These are phyloP conservation scores for Lucinisca nassula DNA, from an alignment of 2,888 invertebrate species.

Conservation along the genomic window DNA sequence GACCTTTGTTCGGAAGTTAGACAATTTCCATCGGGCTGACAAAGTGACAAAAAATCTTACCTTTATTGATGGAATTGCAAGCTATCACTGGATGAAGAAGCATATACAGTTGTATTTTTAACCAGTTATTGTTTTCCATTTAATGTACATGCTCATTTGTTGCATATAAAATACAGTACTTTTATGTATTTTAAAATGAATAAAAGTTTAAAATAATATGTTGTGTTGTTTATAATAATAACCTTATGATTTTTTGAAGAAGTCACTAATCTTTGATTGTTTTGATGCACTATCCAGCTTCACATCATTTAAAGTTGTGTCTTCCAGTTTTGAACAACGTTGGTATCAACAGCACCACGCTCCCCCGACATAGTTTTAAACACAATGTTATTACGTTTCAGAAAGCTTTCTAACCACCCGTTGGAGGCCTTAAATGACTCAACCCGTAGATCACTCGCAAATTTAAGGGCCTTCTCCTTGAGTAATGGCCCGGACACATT, in stretches of 20 bases:
- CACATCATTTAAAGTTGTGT: conserved; percentile 14
- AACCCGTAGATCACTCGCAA: conserved; percentile 8
- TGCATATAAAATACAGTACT: too few relatives aligned
- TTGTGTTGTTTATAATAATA: too few relatives aligned
- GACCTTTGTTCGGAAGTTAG: neutral
- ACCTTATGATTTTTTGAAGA: neutral
- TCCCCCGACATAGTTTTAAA: conserved; percentile 47
- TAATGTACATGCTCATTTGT: neutral
- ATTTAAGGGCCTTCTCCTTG: neutral
- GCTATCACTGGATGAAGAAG: neutral
- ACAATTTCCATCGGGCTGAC: neutral
- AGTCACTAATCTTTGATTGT: neutral
- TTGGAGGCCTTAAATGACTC: conserved; percentile 26
- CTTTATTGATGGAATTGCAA: too few relatives aligned
- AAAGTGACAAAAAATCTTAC: neutral
- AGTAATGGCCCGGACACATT: conserved; percentile 24
- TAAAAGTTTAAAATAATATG: too few relatives aligned
- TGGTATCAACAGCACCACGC: conserved; percentile 37
- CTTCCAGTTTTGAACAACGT: conserved; percentile 47
- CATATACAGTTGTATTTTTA: too few relatives aligned
- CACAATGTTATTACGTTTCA: conserved; percentile 35
- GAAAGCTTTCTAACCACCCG: conserved; percentile 42
- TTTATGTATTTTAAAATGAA: too few relatives aligned
- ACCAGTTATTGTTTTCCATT: too few relatives aligned
- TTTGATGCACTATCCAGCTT: neutral